Evolutionary conservation across 92 coral and sea anemone genomes (phyloP), one percentile per base, ranked within the genome.

Genomic region (Pocillopora grandis): DNA sequence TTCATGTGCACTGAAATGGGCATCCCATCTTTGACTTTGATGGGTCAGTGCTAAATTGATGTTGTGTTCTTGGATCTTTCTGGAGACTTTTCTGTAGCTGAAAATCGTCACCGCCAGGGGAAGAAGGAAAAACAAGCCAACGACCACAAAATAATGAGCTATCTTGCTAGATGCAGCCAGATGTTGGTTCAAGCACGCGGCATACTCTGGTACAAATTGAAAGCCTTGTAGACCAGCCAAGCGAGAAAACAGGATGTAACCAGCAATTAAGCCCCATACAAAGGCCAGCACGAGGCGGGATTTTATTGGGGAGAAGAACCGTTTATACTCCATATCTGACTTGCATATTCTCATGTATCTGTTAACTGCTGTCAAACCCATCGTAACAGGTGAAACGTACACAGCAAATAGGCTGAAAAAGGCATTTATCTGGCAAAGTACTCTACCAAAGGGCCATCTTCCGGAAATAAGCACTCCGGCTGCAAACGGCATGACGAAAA

Each of bases 321-420:
- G 3, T 27, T 9, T 56, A 48, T 62, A 62, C 8, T 65, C 23
- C 20, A 16, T 1, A 27, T 66, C 75, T 15, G 75, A 56, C 76
- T 80, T 67, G 23, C 63, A 62, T 49, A 80, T 80, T 57, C 62
- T 49, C 52, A 52, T 48, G 64, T 80, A 80, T 80, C 84, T 80
- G 84, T 66, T 80, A 0, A 55, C 7, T 9, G 76, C 84, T 66
- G 84, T 80, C 12, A 80, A 64, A 20, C 58, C 84, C 70, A 80
- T 80, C 14, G 84, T 80, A 1, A 57, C 75, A 8, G 84, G 74
- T 9, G 84, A 80, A 10, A 67, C 72, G 52, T 80, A 80, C 21
- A 80, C 63, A 8, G 7, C 62, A 69, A 80, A 80, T 16, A 65
- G 23, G 48, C 62, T 80, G 42, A 80, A 62, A 67, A 49, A 66